phyloP scores from a whole-genome alignment of 1,140 invertebrate genomes.

The Vanessa tameamea region DNA sequence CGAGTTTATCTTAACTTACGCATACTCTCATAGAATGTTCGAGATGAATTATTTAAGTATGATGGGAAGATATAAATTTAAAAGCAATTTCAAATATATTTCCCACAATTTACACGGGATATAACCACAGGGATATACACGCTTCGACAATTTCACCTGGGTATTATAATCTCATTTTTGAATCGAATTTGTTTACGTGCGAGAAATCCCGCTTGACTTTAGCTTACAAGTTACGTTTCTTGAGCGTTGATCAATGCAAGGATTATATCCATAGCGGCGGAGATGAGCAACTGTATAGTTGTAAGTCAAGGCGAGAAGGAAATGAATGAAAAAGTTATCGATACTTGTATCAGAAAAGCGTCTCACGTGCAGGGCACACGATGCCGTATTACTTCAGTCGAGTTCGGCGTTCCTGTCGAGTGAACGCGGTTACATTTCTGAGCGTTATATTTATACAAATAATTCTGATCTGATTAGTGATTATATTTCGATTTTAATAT shows the following conservation, averaged over 20 bases:
- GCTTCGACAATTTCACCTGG: slow-evolving; percentile 55
- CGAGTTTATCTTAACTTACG: not conserved
- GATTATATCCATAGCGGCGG: slow-evolving; percentile 33
- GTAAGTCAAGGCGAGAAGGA: slow-evolving; percentile 6
- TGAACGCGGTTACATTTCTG: slow-evolving; percentile 32
- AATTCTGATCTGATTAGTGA: not conserved
- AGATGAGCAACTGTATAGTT: not conserved
- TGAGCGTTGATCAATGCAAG: not conserved
- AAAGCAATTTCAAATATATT: slow-evolving; percentile 32
- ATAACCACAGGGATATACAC: slow-evolving; percentile 41
- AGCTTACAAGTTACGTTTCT: slow-evolving; percentile 36
- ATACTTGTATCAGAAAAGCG: slow-evolving; percentile 21
- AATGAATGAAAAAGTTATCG: slow-evolving; percentile 32
- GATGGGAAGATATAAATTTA: slow-evolving; percentile 32
- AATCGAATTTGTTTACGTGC: slow-evolving; percentile 71
- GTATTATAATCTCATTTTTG: slow-evolving; percentile 68
- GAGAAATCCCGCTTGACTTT: slow-evolving; percentile 59
- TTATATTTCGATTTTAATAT: not conserved
- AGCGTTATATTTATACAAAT: slow-evolving; percentile 1
- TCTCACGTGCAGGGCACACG: slow-evolving; percentile 11
- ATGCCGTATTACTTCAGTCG: slow-evolving; percentile 37
- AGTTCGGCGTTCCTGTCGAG: slow-evolving; percentile 32
- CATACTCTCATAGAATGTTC: not conserved
- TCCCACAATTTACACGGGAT: slow-evolving; percentile 43
- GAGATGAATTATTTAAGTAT: not conserved